Evolutionary conservation across 1,140 invertebrate species (phyloP).

Genomic region (Zaprionus ornatus): DNA sequence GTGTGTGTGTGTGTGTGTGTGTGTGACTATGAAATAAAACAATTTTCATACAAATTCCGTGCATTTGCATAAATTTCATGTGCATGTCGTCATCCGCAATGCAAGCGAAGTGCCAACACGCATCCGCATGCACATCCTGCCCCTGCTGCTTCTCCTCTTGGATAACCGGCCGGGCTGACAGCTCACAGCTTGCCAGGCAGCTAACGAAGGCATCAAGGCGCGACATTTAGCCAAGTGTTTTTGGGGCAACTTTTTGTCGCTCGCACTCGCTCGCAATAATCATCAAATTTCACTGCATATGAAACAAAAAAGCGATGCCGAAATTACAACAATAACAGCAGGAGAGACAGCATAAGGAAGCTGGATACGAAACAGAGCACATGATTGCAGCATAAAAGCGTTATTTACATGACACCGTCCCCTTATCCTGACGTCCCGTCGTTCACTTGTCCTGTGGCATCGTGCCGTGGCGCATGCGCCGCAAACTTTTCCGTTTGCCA

Average conservation of each 20-base stretch:
- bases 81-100: conserved; percentile 61
- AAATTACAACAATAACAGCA: conserved; percentile 33
- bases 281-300: conserved; percentile 80
- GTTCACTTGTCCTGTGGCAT: neutral
- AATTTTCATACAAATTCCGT: conserved; percentile 83
- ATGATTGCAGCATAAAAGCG: conserved; percentile 79
- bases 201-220: conserved; percentile 71
- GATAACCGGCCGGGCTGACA: conserved; percentile 1
- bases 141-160: neutral
- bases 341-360: neutral
- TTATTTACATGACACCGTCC: conserved; percentile 64
- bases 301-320: conserved; percentile 67
- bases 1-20: conserved; percentile 23
- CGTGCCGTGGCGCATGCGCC: conserved; percentile 61
- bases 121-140: conserved; percentile 12
- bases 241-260: conserved; percentile 52
- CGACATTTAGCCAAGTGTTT: conserved; percentile 43
- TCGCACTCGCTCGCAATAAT: conserved; percentile 53
- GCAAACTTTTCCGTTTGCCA: conserved; percentile 78
- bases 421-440: neutral
- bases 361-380: conserved; percentile 22
- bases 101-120: conserved; percentile 30
- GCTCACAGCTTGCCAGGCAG: conserved; percentile 11
- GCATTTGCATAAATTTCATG: conserved; percentile 79
- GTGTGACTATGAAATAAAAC: conserved; percentile 68